These are phyloP conservation scores for Drusus annulatus DNA, from an alignment of 1,140 invertebrate genomes.

Conservation along the genomic window DNA sequence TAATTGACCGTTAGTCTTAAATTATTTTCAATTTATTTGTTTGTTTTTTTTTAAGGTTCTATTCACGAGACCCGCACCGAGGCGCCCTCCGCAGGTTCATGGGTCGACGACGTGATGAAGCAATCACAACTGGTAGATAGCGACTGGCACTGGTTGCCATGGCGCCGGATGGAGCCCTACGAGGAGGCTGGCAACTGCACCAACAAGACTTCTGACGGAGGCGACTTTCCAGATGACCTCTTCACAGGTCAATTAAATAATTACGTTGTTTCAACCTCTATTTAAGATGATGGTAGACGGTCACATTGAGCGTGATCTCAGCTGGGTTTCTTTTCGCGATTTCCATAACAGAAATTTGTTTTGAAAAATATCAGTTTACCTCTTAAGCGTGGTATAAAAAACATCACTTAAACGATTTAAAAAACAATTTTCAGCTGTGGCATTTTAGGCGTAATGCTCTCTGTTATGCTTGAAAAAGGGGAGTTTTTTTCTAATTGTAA, in stretches of 20 bases:
- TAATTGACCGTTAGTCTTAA: background rate
- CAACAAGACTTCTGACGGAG: background rate
- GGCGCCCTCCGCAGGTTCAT: background rate
- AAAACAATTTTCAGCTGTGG: too few species aligned
- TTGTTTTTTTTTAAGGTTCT: background rate
- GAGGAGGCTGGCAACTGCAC: background rate
- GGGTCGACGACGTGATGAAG: background rate
- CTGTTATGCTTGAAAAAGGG: too few species aligned
- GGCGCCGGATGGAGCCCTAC: background rate
- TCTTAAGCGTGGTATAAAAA: too few species aligned
- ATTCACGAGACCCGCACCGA: background rate
- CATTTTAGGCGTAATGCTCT: too few species aligned
- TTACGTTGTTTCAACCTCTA: too few species aligned
- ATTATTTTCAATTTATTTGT: background rate
- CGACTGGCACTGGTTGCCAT: background rate
- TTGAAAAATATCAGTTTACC: too few species aligned
- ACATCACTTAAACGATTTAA: too few species aligned
- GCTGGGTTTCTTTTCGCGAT: too few species aligned
- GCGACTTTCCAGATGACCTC: constrained; percentile 13
- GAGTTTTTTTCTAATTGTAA: too few species aligned
- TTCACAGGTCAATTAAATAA: constrained; percentile 9
- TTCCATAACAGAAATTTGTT: too few species aligned
- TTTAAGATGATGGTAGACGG: too few species aligned
- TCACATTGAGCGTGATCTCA: too few species aligned
- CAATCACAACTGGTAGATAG: background rate